Evolutionary conservation across 2,113 vertebrate species (phyloP).

Genomic region (Pituophis catenifer): DNA sequence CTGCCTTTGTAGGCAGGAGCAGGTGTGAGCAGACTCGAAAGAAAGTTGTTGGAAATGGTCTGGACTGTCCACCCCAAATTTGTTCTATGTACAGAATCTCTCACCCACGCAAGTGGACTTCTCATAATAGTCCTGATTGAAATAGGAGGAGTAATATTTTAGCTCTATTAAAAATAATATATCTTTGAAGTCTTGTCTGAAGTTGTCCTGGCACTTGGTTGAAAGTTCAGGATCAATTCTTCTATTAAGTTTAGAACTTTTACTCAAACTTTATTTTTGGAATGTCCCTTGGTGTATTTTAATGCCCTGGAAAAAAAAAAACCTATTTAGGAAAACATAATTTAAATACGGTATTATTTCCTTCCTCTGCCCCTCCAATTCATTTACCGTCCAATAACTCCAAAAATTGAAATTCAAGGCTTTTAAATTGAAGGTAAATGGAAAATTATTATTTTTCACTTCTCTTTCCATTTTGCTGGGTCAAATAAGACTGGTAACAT

Average conservation of each 20-base stretch:
- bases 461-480: not conserved
- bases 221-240: not conserved
- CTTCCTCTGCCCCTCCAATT: not conserved
- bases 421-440: not conserved
- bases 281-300: not conserved
- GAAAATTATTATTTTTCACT: too few relatives aligned
- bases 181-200: not conserved
- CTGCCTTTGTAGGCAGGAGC: not conserved
- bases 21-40: not conserved
- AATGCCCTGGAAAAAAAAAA: not conserved
- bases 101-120: not conserved
- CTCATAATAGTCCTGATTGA: not conserved
- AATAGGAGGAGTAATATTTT: not conserved
- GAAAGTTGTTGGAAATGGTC: not conserved
- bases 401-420: constrained; percentile 17
- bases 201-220: not conserved
- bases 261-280: not conserved
- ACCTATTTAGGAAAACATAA: not conserved
- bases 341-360: not conserved
- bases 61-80: not conserved
- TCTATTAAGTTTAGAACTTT: not conserved
- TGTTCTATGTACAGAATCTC: not conserved
- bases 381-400: constrained; percentile 3
- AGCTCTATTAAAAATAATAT: not conserved
- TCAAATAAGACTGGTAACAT: not conserved